Evolutionary conservation across 1,140 invertebrate genomes (phyloP).

Genomic region (Amphibalanus amphitrite): DNA sequence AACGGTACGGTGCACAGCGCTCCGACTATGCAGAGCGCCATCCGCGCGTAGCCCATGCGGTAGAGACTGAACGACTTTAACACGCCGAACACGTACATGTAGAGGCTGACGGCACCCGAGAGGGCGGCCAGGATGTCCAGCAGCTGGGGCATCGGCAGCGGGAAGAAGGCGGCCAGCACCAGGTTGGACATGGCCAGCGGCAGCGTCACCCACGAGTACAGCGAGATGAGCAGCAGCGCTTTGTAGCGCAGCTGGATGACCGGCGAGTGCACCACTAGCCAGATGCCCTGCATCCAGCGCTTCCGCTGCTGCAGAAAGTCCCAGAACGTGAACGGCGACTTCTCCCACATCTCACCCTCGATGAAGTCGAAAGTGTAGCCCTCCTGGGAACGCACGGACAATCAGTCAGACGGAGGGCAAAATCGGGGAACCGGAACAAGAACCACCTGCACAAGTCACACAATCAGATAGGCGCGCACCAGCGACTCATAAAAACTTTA

Average conservation of each 20-base stretch:
- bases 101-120: conserved; percentile 74
- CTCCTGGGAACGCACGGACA: conserved; percentile 29
- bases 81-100: conserved; percentile 92
- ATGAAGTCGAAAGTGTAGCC: conserved; percentile 82
- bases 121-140: conserved; percentile 76
- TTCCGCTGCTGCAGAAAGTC: conserved; percentile 93
- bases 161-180: conserved; percentile 59
- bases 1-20: conserved; percentile 77
- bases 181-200: conserved; percentile 81
- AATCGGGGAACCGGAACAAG: too few species aligned
- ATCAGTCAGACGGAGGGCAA: too few species aligned
- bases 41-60: conserved; percentile 59
- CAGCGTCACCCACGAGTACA: conserved; percentile 90
- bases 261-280: conserved; percentile 78
- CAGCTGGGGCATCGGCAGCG: conserved; percentile 62
- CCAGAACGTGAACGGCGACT: conserved; percentile 83
- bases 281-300: conserved; percentile 87
- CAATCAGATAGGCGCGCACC: too few species aligned
- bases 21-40: conserved; percentile 59
- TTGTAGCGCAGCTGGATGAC: conserved; percentile 35
- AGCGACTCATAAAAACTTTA: too few species aligned
- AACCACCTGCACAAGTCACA: too few species aligned
- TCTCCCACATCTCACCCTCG: conserved; percentile 95
- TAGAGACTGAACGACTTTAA: conserved; percentile 83
- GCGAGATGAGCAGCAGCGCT: conserved; percentile 63